These are phyloP conservation scores for Leptinotarsa juncta DNA, from an alignment of 2,888 invertebrate species.

Conservation along the genomic window DNA sequence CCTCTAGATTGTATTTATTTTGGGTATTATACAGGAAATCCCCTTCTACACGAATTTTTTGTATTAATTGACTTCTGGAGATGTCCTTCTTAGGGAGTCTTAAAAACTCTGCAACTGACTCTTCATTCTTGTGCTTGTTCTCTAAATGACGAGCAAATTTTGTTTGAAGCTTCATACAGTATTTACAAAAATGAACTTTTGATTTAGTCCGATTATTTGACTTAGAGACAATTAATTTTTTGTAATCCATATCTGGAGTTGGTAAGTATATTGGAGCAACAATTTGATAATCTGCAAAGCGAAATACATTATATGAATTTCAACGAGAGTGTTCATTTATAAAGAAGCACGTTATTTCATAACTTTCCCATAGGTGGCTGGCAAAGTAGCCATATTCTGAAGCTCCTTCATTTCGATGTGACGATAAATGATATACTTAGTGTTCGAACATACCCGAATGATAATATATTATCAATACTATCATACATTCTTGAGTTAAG, in stretches of 20 bases:
- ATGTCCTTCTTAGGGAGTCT: conserved; percentile 18
- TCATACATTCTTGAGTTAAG: too few relatives aligned
- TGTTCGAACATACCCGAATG: too few relatives aligned
- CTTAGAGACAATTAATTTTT: background rate
- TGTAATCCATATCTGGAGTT: conserved; percentile 17
- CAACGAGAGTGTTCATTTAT: too few relatives aligned
- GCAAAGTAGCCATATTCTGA: too few relatives aligned
- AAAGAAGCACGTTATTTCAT: too few relatives aligned
- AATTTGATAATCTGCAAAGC: background rate
- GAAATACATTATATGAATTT: background rate
- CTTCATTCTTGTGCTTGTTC: conserved; percentile 26
- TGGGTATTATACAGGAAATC: conserved; percentile 24
- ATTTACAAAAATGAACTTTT: conserved; percentile 22
- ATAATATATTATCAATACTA: too few relatives aligned
- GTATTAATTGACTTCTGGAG: conserved; percentile 9
- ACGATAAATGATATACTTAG: too few relatives aligned
- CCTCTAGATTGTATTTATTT: conserved; percentile 22
- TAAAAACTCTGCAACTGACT: conserved; percentile 9
- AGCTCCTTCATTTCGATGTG: too few relatives aligned
- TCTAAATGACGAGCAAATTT: conserved; percentile 28
- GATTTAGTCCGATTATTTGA: background rate
- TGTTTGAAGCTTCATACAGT: conserved; percentile 23
- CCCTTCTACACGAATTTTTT: conserved; percentile 20
- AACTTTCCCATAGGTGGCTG: too few relatives aligned
- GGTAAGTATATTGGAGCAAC: conserved; percentile 1